These are phyloP conservation scores for Siderastrea siderea DNA, from an alignment of 92 coral and sea anemone species.

Conservation along the genomic window DNA sequence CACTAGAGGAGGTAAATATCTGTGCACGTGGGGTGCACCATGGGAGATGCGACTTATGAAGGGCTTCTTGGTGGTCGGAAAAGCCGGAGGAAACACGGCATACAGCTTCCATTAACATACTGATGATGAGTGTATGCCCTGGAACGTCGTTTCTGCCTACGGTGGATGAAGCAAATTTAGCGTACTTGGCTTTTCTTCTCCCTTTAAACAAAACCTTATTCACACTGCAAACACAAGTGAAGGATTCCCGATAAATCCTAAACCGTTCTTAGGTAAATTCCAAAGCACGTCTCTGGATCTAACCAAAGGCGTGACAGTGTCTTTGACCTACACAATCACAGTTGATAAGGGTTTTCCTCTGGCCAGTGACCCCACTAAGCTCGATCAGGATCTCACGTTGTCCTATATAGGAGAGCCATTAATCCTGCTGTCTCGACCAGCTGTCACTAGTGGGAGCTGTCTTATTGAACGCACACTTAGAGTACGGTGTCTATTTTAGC, in stretches of 20 bases:
- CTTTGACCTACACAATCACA: constrained; percentile 23
- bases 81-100: constrained; percentile 76
- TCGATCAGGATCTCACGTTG: constrained; percentile 12
- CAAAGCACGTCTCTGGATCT: constrained; percentile 38
- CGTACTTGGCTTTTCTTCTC: constrained; percentile 58
- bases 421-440: constrained; percentile 30
- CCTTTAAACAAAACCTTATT: constrained; percentile 72
- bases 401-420: constrained; percentile 63
- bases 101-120: constrained; percentile 55
- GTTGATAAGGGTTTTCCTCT: constrained; percentile 37
- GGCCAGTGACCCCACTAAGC: constrained; percentile 8
- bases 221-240: constrained; percentile 29
- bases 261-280: constrained; percentile 67
- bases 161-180: no score
- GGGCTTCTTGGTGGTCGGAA: constrained; percentile 65
- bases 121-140: constrained; percentile 55
- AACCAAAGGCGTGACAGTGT: constrained; percentile 36
- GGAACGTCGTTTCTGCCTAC: no score
- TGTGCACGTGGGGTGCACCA: constrained; percentile 74
- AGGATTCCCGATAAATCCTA: constrained; percentile 49
- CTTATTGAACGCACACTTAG: constrained; percentile 23
- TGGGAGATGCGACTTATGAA: constrained; percentile 75
- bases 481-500: no score
- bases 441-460: constrained; percentile 26
- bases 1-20: constrained; percentile 59